Evolutionary conservation across 2,797 vertebrate species (phyloP).

Genomic region (Clarias platycephalus): DNA sequence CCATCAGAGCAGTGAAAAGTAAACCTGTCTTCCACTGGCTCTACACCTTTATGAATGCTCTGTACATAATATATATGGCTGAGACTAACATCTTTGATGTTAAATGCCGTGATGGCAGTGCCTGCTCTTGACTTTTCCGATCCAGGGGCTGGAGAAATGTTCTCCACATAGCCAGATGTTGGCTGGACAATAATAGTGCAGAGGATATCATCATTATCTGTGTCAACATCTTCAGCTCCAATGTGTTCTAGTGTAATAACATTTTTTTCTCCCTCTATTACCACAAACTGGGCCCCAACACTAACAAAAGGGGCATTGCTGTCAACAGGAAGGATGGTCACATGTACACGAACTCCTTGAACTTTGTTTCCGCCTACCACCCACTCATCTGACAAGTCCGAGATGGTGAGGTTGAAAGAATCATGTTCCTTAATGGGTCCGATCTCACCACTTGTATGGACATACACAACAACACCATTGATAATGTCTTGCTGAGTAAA

Average conservation of each 20-base stretch:
- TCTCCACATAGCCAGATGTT: constrained; percentile 86
- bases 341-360: constrained; percentile 78
- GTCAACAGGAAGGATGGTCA: constrained; percentile 84
- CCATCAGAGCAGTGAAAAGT: constrained; percentile 87
- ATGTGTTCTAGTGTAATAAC: constrained; percentile 78
- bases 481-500: constrained; percentile 86
- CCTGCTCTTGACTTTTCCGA: constrained; percentile 82
- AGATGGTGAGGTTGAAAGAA: constrained; percentile 83
- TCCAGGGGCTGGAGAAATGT: constrained; percentile 79
- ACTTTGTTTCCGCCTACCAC: constrained; percentile 79
- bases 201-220: constrained; percentile 79
- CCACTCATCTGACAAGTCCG: constrained; percentile 80
- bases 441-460: constrained; percentile 84
- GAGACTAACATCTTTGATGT: constrained; percentile 75
- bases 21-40: constrained; percentile 82
- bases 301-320: constrained; percentile 78
- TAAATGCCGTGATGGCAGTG: constrained; percentile 84
- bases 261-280: constrained; percentile 82
- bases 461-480: constrained; percentile 77
- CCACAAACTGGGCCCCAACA: constrained; percentile 74
- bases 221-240: constrained; percentile 81
- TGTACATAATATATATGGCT: constrained; percentile 83
- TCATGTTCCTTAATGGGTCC: constrained; percentile 78
- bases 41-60: constrained; percentile 86
- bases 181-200: constrained; percentile 84